A percentile compares a stretch with the other conserved stretches of the same genome.
Conservation (phyloP, 1,140 invertebrate genomes). For the Drosophila lacteicornis region DNA sequence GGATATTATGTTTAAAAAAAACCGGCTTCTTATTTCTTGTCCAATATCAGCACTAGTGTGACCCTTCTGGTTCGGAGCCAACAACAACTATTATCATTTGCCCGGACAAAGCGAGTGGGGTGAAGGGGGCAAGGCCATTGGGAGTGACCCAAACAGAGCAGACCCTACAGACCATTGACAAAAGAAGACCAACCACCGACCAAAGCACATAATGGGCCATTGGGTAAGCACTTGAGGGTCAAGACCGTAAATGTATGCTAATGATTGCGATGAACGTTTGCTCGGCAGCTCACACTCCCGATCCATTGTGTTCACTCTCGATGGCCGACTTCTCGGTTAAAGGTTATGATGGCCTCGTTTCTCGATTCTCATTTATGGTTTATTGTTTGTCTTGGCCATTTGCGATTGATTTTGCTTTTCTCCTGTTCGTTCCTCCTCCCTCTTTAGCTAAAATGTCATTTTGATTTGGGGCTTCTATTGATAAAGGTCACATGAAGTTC, state of each 20-base stretch:
- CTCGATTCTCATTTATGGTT: conserved; percentile 58
- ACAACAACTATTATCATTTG: conserved; percentile 71
- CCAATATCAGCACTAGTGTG: conserved; percentile 36
- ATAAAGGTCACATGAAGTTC: neutral
- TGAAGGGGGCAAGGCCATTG: conserved; percentile 2
- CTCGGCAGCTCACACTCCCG: conserved; percentile 2
- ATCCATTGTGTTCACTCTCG: conserved; percentile 9
- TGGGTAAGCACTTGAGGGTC: conserved; percentile 72
- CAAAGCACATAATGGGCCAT: conserved; percentile 74
- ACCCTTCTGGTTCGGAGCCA: conserved; percentile 19
- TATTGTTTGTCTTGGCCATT: conserved; percentile 27
- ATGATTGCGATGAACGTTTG: conserved; percentile 68
- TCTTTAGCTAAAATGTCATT: conserved; percentile 9
- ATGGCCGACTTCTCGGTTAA: conserved; percentile 16
- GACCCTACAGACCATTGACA: conserved; percentile 22
- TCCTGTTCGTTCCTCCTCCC: neutral
- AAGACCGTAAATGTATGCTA: conserved; percentile 69
- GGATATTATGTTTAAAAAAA: neutral
- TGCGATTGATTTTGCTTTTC: conserved; percentile 46
- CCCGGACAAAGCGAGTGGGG: conserved; percentile 20
- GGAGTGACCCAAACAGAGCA: conserved; percentile 10
- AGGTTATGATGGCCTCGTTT: conserved; percentile 46
- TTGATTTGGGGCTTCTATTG: conserved; percentile 4
- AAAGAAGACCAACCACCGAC: conserved; percentile 59
- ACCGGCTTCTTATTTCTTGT: conserved; percentile 52